phyloP scores from a whole-genome alignment of 2,113 vertebrate genomes.

The Leptosomus discolor region DNA sequence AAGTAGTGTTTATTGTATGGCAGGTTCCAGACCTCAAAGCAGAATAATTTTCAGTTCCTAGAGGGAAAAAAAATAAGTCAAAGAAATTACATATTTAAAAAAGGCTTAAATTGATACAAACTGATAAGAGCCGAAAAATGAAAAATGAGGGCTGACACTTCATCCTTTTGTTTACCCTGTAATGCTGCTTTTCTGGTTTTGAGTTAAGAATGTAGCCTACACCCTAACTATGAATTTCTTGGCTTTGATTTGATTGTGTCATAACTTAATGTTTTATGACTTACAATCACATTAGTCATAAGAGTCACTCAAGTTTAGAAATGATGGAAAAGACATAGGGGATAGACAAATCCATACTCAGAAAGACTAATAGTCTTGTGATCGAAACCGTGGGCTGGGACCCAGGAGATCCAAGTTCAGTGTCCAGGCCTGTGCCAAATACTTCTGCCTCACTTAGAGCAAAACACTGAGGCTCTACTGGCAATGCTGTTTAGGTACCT shows the following conservation, averaged over 20 bases:
- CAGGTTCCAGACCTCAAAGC: slow-evolving; percentile 68
- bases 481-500: background rate
- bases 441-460: background rate
- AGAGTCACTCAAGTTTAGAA: slow-evolving; percentile 67
- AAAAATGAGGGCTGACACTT: slow-evolving; percentile 64
- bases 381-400: background rate
- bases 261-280: slow-evolving; percentile 69
- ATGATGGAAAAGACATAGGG: slow-evolving; percentile 58
- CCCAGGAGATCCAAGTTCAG: background rate
- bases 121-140: slow-evolving; percentile 63
- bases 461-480: background rate
- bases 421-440: background rate
- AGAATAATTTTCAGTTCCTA: slow-evolving; percentile 65
- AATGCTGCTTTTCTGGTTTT: slow-evolving; percentile 70
- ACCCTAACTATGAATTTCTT: slow-evolving; percentile 72
- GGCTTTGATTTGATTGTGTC: slow-evolving; percentile 65
- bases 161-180: slow-evolving; percentile 58
- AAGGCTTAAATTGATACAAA: slow-evolving; percentile 63
- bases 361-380: background rate
- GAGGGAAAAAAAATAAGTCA: slow-evolving; percentile 63
- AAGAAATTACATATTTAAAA: slow-evolving; percentile 61
- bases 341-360: slow-evolving; percentile 49
- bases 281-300: slow-evolving; percentile 70
- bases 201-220: slow-evolving; percentile 68
- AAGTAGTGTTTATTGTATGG: slow-evolving; percentile 68